A percentile compares a stretch with the other conserved stretches of the same genome.
These are phyloP conservation scores for Lepisosteus oculatus DNA, from an alignment of 2,113 vertebrate genomes.

Conservation along the genomic window DNA sequence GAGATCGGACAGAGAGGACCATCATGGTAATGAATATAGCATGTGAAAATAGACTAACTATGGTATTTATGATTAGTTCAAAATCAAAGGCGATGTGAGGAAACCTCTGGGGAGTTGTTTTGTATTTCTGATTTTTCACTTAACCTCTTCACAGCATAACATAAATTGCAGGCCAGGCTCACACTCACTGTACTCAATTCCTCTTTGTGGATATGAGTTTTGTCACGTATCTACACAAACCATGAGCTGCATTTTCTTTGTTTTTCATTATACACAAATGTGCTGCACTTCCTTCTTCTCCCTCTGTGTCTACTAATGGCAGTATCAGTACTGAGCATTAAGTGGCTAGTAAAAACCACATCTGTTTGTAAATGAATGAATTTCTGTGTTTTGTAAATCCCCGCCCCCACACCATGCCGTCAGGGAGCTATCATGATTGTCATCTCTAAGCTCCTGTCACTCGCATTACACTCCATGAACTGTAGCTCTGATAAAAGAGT, in stretches of 20 bases:
- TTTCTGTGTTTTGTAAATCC: slow-evolving; percentile 7
- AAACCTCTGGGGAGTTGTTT: too few relatives aligned
- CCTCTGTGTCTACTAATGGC: slow-evolving; percentile 2
- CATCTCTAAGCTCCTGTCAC: slow-evolving; percentile 37
- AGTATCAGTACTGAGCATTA: not conserved
- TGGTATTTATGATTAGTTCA: too few relatives aligned
- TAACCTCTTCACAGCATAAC: too few relatives aligned
- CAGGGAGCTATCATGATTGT: slow-evolving; percentile 28
- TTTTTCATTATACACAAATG: not conserved
- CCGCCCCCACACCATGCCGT: not conserved
- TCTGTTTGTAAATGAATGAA: slow-evolving; percentile 16
- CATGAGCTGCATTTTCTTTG: not conserved
- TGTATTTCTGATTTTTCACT: too few relatives aligned
- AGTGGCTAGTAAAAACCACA: slow-evolving; percentile 9
- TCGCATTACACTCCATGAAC: slow-evolving; percentile 51
- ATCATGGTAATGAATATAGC: too few relatives aligned
- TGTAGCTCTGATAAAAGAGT: slow-evolving; percentile 71
- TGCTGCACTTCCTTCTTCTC: slow-evolving; percentile 7
- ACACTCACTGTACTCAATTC: not conserved
- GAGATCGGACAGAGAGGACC: too few relatives aligned
- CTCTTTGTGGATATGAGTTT: not conserved
- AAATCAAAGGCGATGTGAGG: too few relatives aligned
- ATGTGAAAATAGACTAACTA: too few relatives aligned
- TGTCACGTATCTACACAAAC: not conserved
- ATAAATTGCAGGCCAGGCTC: too few relatives aligned